Percentiles rank a stretch among this genome's conserved stretches.
phyloP scores from a whole-genome alignment of 2,113 vertebrate genomes.

The Lepidothrix coronata region DNA sequence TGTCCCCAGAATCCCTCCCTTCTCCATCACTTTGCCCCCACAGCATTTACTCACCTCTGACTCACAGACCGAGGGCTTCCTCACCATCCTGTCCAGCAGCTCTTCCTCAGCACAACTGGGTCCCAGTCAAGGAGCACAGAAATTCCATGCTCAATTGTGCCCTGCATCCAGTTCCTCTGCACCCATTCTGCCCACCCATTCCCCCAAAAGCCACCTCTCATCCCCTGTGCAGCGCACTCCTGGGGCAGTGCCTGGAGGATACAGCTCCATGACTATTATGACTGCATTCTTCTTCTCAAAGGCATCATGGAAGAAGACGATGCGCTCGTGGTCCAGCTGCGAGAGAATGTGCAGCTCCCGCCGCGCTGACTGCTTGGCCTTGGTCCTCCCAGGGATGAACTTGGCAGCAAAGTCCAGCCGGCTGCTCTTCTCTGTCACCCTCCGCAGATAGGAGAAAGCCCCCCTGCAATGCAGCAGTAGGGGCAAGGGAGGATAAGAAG shows the following conservation, averaged over 20 bases:
- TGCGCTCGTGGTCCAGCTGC: slow-evolving; percentile 86
- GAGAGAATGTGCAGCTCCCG: slow-evolving; percentile 89
- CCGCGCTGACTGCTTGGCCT: slow-evolving; percentile 83
- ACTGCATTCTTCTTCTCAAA: slow-evolving; percentile 92
- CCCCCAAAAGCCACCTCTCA: neutral
- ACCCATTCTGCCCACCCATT: rapidly evolving
- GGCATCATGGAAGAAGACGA: slow-evolving; percentile 92
- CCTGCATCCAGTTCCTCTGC: neutral
- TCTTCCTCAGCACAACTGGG: slow-evolving; percentile 90
- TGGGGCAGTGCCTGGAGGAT: slow-evolving; percentile 69
- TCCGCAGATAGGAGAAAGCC: slow-evolving; percentile 94
- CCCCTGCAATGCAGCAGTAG: slow-evolving; percentile 74
- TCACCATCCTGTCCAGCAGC: slow-evolving; percentile 87
- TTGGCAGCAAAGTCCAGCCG: slow-evolving; percentile 90
- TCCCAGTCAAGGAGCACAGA: slow-evolving; percentile 67
- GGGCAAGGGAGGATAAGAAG: neutral
- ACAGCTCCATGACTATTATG: slow-evolving; percentile 92
- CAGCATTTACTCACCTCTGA: slow-evolving; percentile 83
- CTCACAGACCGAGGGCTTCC: slow-evolving; percentile 86
- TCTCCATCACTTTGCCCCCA: neutral
- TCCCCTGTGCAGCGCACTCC: rapidly evolving
- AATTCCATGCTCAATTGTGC: neutral
- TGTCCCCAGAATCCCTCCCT: neutral
- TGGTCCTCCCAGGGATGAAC: slow-evolving; percentile 91
- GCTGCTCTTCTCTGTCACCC: slow-evolving; percentile 85